Evolutionary conservation across 2,888 invertebrate species (phyloP).

Genomic region (Cactoblastis cactorum): DNA sequence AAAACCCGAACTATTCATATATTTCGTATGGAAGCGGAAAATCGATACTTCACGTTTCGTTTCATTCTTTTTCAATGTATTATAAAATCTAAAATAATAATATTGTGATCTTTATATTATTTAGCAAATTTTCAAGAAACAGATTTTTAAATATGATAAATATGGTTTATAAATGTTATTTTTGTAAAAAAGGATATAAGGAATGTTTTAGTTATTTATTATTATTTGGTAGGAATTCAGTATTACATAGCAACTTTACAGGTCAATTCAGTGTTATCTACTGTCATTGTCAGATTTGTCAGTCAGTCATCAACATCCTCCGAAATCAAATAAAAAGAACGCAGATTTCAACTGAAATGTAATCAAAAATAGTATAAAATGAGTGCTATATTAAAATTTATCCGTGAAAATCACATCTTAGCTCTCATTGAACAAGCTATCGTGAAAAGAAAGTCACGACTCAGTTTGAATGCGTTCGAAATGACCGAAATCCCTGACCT

Average conservation of each 20-base stretch:
- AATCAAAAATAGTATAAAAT: slow-evolving; percentile 63
- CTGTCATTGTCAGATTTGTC: slow-evolving; percentile 28
- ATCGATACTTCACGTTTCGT: slow-evolving; percentile 39
- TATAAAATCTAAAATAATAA: too few species aligned
- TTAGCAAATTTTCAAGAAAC: too few species aligned
- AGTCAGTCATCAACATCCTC: slow-evolving; percentile 33
- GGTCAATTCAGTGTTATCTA: slow-evolving; percentile 6
- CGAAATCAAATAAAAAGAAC: slow-evolving; percentile 56
- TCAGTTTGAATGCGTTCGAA: slow-evolving; percentile 83
- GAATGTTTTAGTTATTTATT: too few species aligned
- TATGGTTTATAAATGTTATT: too few species aligned
- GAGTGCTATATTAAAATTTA: slow-evolving; percentile 83
- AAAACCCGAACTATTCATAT: slow-evolving; percentile 25
- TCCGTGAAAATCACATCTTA: slow-evolving; percentile 83
- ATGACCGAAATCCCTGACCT: slow-evolving; percentile 79
- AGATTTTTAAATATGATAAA: too few species aligned
- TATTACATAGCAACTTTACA: too few species aligned
- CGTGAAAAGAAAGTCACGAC: slow-evolving; percentile 76
- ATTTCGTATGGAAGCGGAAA: slow-evolving; percentile 41
- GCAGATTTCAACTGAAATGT: slow-evolving; percentile 59
- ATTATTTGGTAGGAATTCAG: too few species aligned
- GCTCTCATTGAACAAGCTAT: slow-evolving; percentile 83
- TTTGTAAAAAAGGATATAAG: too few species aligned
- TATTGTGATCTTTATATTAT: too few species aligned
- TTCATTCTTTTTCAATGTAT: too few species aligned